Conservation (phyloP, 2,113 vertebrate genomes). For the Calypte anna region DNA sequence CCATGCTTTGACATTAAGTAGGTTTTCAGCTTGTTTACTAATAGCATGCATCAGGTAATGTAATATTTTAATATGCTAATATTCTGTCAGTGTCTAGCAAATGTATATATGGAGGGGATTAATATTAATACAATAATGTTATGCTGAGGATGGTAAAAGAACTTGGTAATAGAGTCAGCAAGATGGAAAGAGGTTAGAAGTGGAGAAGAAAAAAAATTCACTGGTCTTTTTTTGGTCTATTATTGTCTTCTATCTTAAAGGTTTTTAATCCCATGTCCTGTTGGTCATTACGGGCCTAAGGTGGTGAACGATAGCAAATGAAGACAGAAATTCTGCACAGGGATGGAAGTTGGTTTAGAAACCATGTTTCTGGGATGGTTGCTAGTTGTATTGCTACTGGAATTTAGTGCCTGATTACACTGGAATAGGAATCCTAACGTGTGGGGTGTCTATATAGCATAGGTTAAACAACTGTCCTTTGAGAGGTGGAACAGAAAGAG, state of each 20-base stretch:
- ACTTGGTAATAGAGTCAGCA: background rate
- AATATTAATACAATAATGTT: background rate
- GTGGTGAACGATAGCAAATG: background rate
- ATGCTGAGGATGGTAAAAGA: background rate
- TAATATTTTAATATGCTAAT: background rate
- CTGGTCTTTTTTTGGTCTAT: background rate
- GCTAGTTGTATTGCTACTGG: background rate
- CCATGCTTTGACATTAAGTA: background rate
- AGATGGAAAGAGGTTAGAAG: background rate
- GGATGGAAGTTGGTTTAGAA: background rate
- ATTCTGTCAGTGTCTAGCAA: background rate
- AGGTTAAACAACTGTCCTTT: background rate
- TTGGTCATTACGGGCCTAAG: background rate
- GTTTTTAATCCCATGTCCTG: rapidly evolving
- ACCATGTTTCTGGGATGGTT: background rate
- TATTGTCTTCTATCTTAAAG: background rate
- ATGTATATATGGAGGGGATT: background rate
- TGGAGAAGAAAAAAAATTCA: background rate
- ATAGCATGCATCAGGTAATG: rapidly evolving
- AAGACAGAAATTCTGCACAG: background rate
- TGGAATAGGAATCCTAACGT: background rate
- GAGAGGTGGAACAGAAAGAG: background rate
- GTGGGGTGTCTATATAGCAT: background rate
- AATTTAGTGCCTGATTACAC: background rate
- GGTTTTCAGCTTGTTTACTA: background rate